Evolutionary conservation across 2,888 invertebrate genomes (phyloP), one percentile per base, ranked within the genome.

Genomic region (Poecilus cupreus): DNA sequence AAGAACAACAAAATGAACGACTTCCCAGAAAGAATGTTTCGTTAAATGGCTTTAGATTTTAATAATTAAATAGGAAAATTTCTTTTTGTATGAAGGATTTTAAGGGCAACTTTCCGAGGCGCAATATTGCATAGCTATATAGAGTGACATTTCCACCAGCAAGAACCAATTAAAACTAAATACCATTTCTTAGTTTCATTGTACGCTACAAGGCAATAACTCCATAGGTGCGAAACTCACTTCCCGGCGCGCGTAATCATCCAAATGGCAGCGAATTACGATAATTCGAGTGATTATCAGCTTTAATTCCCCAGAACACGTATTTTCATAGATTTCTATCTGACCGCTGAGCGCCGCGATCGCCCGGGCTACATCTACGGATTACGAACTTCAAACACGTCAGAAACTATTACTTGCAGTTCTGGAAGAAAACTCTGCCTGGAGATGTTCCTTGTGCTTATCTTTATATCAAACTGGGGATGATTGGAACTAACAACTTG

Each of bases 311-410:
- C 57, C 37, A 32, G 57, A 76, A 39, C 60, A 77, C 78, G 49
- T 43, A 64, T 46, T 78, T 78, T 78, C 78, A 60, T 39, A 43
- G 78, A 78, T 78, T 78, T 46, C 49, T 57, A 78, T 78, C 78
- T 78, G 37, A 64, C 10, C 24, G 16, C 32, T 13, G 39, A 1
- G 24, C 64, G 43, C 24, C 10, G 32, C 4, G 74, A n/a, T 16
- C 49, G 49, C 13, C 49, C n/a, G 49, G 2, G 64, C 18, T 64
- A 49, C 5, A 49, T 49, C 49, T n/a, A 68, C 22, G 75, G 75
- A 75, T 75, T 75, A 75, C 75, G n/a, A 75, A 75, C 75, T 78
- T 78, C 24, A 60, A 20, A 60, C 78, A 76, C 76, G 76, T 76
- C 51, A 76, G 20, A 32, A 57, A 76, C 76, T 54, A 76, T 76